phyloP scores from a whole-genome alignment of 2,888 invertebrate genomes.

The Melangyna quadrimaculata region DNA sequence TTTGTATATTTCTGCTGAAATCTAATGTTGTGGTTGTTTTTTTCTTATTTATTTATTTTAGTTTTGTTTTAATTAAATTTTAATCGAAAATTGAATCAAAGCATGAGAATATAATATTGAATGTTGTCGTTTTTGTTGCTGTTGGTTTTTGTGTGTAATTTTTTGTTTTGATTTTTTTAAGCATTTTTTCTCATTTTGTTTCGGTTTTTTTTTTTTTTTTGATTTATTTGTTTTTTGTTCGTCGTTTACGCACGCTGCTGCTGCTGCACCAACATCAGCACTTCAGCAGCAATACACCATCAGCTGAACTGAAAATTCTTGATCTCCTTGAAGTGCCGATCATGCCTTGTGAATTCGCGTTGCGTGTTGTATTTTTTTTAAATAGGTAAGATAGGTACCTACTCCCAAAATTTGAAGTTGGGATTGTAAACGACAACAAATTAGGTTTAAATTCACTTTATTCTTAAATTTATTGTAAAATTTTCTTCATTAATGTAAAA shows the following conservation, averaged over 20 bases:
- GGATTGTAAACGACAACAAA: not conserved
- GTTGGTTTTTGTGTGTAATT: constrained; percentile 29
- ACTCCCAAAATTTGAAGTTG: constrained; percentile 26
- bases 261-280: too few relatives aligned
- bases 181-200: constrained; percentile 53
- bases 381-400: not conserved
- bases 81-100: constrained; percentile 56
- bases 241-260: constrained; percentile 65
- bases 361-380: constrained; percentile 36
- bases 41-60: not conserved
- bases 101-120: constrained; percentile 57
- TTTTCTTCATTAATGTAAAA: not conserved
- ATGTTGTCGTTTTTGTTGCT: constrained; percentile 21
- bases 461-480: constrained; percentile 16
- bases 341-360: constrained; percentile 70
- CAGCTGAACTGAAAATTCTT: constrained; percentile 71
- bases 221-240: constrained; percentile 26
- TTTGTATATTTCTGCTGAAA: not conserved
- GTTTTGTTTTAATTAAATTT: constrained; percentile 34
- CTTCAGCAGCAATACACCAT: constrained; percentile 60
- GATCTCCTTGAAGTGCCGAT: constrained; percentile 72
- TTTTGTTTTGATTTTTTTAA: constrained; percentile 35
- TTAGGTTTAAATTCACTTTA: constrained; percentile 31
- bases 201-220: constrained; percentile 18
- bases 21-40: constrained; percentile 29